phyloP scores from a whole-genome alignment of 2,113 vertebrate genomes.

The Himantopus leucocephalus region DNA sequence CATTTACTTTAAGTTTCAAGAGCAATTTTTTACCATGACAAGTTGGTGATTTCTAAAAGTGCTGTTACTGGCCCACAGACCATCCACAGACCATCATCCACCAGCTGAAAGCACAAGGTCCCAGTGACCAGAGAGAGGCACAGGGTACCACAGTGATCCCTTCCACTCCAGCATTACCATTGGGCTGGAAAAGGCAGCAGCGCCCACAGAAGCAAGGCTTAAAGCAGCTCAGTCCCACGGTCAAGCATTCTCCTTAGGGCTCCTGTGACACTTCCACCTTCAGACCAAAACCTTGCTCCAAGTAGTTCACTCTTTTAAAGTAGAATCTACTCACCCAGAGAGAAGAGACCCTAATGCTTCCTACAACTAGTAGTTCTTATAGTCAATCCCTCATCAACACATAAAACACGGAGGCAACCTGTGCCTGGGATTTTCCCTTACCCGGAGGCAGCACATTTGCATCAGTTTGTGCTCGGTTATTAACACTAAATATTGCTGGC shows the following conservation, averaged over 20 bases:
- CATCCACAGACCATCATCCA: not conserved
- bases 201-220: not conserved
- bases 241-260: not conserved
- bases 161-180: not conserved
- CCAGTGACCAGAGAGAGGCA: not conserved
- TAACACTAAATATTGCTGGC: not conserved
- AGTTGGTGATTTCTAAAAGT: not conserved
- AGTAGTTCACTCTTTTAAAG: not conserved
- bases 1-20: not conserved
- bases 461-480: not conserved
- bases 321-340: not conserved
- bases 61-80: too few species aligned
- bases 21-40: not conserved
- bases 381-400: not conserved
- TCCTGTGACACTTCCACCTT: not conserved
- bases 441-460: not conserved
- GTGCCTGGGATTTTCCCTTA: not conserved
- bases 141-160: fast-evolving
- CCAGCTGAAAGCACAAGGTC: not conserved
- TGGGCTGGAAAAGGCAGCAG: not conserved
- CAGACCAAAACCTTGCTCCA: not conserved
- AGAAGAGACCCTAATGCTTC: not conserved
- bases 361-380: not conserved
- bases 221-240: not conserved
- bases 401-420: not conserved